A percentile compares a stretch with the other conserved stretches of the same genome.
phyloP scores from a whole-genome alignment of 2,113 vertebrate genomes.

The Casuarius casuarius region DNA sequence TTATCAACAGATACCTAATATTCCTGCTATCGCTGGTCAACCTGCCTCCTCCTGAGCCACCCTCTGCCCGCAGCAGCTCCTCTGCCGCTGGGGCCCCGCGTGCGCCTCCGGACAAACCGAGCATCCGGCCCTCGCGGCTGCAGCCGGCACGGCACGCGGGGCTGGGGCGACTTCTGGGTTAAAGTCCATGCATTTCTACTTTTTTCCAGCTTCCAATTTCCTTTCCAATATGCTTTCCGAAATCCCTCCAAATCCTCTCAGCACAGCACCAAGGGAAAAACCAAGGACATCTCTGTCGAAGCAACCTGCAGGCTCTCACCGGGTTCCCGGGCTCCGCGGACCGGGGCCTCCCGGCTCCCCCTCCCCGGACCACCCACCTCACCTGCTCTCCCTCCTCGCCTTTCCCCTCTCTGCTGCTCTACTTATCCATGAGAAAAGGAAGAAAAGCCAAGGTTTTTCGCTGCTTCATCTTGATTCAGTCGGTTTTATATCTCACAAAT shows the following conservation, averaged over 20 bases:
- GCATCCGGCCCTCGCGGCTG: background rate
- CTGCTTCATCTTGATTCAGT: slow-evolving; percentile 63
- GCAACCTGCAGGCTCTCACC: background rate
- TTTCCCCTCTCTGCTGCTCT: background rate
- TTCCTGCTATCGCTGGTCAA: background rate
- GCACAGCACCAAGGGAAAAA: background rate
- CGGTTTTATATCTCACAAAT: slow-evolving; percentile 41
- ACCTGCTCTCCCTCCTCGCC: background rate
- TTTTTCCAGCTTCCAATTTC: background rate
- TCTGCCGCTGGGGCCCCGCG: background rate
- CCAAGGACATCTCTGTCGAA: background rate
- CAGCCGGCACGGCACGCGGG: accelerated
- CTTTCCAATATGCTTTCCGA: background rate
- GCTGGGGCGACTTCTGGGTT: background rate
- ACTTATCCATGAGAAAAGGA: background rate
- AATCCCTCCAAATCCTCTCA: background rate
- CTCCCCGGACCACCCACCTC: accelerated
- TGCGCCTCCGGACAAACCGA: accelerated
- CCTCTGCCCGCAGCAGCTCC: background rate
- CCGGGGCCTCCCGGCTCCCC: accelerated
- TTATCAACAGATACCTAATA: background rate
- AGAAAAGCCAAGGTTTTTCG: slow-evolving; percentile 4
- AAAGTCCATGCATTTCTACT: background rate
- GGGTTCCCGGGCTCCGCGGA: background rate
- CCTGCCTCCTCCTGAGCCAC: accelerated